phyloP scores from a whole-genome alignment of 1,140 invertebrate species.

The Zaprionus lachaisei region DNA sequence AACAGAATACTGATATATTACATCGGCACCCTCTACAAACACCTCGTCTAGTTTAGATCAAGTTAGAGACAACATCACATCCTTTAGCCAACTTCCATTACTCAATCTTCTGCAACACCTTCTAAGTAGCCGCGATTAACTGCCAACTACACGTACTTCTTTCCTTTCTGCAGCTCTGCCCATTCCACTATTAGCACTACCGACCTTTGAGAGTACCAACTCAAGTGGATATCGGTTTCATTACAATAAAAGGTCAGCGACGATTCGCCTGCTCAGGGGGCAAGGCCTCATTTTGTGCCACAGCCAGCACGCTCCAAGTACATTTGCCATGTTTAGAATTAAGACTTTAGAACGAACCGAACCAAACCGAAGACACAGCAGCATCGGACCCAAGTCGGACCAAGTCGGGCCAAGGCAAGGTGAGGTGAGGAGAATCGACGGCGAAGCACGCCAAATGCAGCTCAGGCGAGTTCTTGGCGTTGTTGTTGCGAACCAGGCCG shows the following conservation, averaged over 20 bases:
- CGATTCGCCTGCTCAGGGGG: slow-evolving; percentile 49
- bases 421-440: slow-evolving; percentile 21
- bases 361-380: slow-evolving; percentile 37
- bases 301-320: slow-evolving; percentile 71
- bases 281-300: slow-evolving; percentile 64
- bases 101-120: not conserved
- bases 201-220: slow-evolving; percentile 7
- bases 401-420: slow-evolving; percentile 1
- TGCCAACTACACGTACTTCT: not conserved
- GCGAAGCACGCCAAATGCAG: slow-evolving; percentile 57
- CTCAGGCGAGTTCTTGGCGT: slow-evolving; percentile 20
- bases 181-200: too few relatives aligned
- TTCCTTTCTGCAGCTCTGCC: too few relatives aligned
- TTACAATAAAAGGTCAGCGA: slow-evolving; percentile 68
- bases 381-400: not conserved
- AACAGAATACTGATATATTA: not conserved
- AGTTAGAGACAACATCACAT: not conserved
- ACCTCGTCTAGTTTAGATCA: not conserved
- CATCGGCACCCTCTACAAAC: not conserved
- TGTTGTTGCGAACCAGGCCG: slow-evolving; percentile 38
- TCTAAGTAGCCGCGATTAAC: slow-evolving; percentile 2
- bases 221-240: slow-evolving; percentile 54
- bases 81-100: not conserved
- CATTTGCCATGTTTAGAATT: slow-evolving; percentile 82
- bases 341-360: slow-evolving; percentile 63